Evolutionary conservation across 2,888 invertebrate genomes (phyloP), one percentile per base, ranked within the genome.

Genomic region (Galeopsomyia nigrocyanea): DNA sequence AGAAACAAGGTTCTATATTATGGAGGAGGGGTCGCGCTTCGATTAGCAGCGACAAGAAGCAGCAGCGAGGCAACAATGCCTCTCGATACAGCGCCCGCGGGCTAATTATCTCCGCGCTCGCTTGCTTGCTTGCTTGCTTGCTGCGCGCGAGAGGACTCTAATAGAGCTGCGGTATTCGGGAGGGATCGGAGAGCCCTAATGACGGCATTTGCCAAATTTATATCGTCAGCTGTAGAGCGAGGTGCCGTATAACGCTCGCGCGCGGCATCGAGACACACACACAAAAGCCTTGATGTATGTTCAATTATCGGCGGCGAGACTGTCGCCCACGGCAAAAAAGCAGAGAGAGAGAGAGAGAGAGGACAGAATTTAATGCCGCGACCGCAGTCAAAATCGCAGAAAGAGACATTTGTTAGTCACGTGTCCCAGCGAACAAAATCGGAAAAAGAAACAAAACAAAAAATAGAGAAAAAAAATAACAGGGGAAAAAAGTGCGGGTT

Each of bases 201-300:
- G 84, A 83, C 83, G 81, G 82, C 82, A 80, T 85, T 84, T 84
- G 83, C 82, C 79, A 80, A 84, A 85, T 85, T 85, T 84, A 85
- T 85, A 80, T 81, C 79, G 79, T 77, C 72, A 65, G 61, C 63
- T 53, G 62, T 10, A 49, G 71, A 61, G 62, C 60, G 67, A 75
- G 74, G 55, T 10, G 55, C 31, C 31, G 31, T 31, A 31, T 31
- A 31, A 31, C 3, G 31, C 31, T 55, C 31, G 31, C 21, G 47
- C 47, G 14, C 47, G 26, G 49, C 70, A 21, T 19, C n/a, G 16
- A 13, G 13, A 47, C 71, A n/a, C n/a, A n/a, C n/a, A n/a, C n/a
- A n/a, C n/a, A n/a, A 77, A 31, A 31, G 31, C 31, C 31, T 79
- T 80, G 80, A 82, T 79, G 79, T 81, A 79, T 78, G 81, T 81